Base-by-base conservation (phyloP, 2,797 vertebrate genomes). In the Antennarius maculatus region DNA sequence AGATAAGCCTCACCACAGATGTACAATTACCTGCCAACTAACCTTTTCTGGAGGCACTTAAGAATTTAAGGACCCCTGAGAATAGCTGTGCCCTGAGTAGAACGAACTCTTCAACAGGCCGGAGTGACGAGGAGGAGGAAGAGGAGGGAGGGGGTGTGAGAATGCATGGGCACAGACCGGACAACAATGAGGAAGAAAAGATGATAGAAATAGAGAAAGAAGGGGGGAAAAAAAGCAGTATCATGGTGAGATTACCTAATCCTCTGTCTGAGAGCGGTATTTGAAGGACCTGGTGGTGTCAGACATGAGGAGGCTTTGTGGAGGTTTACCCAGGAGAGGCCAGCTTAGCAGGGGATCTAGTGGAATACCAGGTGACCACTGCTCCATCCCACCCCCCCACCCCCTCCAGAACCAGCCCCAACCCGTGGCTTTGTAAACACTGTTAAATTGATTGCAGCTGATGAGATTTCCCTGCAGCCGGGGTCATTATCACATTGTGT, bases 11-110 rank as follows among this genome's bases (percentile, higher is more conserved):
- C 57, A 86, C 86, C 84, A 85, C 89, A 91, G 89, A 90, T 90
- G 88, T 88, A 92, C 92, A 93, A 93, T 93, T 94, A 93, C 92
- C 89, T 93, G 85, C 85, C 83, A 86, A 84, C 92, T 91, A 93
- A 93, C 92, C 92, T 93, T 93, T 92, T 91, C 88, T 91, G 85
- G 81, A 90, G 85, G 80, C 90, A 90, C 90, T 93, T 92, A 88
- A 91, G 84, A 89, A 88, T 65, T 72, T 90, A 90, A 93, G 92
- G 85, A 89, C 90, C 89, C 82, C 88, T 79, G 85, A 88, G 89
- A 85, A 90, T 86, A 80, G 74, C 88, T 86, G 86, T 89, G 80
- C 81, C 86, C 81, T 66, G 71, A 86, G 81, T 81, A 80, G 85
- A 90, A 86, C 82, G 85, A 74, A 76, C 78, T 85, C 91, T 91